Evolutionary conservation across 2,888 invertebrate genomes (phyloP).

Genomic region (Asteroscopus sphinx): DNA sequence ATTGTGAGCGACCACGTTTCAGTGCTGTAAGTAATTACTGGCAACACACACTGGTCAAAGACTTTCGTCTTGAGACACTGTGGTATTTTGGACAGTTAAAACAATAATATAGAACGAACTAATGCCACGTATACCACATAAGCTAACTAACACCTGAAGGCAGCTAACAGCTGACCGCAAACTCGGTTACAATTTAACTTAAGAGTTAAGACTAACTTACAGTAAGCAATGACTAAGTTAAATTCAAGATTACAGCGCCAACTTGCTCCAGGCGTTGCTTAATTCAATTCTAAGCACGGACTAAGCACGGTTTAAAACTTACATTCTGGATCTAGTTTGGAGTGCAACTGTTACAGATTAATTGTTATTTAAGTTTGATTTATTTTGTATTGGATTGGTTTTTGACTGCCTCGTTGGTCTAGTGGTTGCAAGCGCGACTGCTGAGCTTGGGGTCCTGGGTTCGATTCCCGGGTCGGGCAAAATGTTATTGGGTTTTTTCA

Average conservation of each 20-base stretch:
- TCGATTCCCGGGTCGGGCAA: too few species aligned
- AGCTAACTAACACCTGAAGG: conserved; percentile 37
- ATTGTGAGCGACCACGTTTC: too few species aligned
- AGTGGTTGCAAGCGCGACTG: too few species aligned
- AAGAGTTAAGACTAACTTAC: conserved; percentile 50
- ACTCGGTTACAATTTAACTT: conserved; percentile 51
- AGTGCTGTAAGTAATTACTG: too few species aligned
- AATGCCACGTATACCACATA: background rate
- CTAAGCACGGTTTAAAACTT: conserved; percentile 69
- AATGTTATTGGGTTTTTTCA: too few species aligned
- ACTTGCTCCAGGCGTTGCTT: conserved; percentile 68
- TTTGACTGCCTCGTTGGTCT: too few species aligned
- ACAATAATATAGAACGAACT: background rate
- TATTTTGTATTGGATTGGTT: conserved; percentile 34
- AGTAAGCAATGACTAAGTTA: conserved; percentile 63
- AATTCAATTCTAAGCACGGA: conserved; percentile 74
- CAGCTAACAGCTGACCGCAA: conserved; percentile 44
- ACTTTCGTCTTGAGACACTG: too few species aligned
- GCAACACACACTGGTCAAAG: too few species aligned
- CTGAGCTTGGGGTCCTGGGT: too few species aligned
- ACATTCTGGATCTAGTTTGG: conserved; percentile 57
- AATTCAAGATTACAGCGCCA: conserved; percentile 66
- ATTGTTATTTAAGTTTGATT: conserved; percentile 49
- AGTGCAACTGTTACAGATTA: conserved; percentile 54
- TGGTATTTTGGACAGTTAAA: too few species aligned